These are phyloP conservation scores for Orthosia incerta DNA, from an alignment of 2,888 invertebrate genomes.

Conservation along the genomic window DNA sequence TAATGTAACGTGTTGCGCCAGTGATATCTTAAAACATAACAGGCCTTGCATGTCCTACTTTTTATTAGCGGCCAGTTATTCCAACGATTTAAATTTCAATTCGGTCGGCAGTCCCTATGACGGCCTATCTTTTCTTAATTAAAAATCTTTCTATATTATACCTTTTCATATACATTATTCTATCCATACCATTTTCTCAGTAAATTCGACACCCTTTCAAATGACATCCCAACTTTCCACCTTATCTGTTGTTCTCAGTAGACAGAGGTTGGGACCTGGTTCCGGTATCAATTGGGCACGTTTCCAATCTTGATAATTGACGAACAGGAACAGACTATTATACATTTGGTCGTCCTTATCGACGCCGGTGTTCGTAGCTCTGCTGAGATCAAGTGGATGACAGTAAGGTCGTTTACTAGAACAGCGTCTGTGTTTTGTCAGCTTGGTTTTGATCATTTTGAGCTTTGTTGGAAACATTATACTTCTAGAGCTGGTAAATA, in stretches of 20 bases:
- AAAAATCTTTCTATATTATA: too few relatives aligned
- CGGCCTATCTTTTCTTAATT: too few relatives aligned
- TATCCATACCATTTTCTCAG: too few relatives aligned
- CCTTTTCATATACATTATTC: not conserved
- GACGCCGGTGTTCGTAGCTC: conserved; percentile 1
- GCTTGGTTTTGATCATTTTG: conserved; percentile 3
- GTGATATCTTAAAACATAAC: too few relatives aligned
- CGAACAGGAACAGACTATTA: conserved; percentile 29
- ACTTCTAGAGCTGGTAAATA: not conserved
- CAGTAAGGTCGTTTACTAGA: not conserved
- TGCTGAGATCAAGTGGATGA: not conserved
- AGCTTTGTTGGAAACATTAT: not conserved
- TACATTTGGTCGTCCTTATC: conserved; percentile 20
- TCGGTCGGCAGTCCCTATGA: too few relatives aligned
- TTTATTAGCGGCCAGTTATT: too few relatives aligned
- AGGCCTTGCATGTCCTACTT: too few relatives aligned
- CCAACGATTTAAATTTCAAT: too few relatives aligned
- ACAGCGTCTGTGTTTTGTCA: not conserved
- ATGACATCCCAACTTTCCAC: conserved; percentile 11
- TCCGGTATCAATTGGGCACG: conserved; percentile 45
- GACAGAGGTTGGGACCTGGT: conserved; percentile 12
- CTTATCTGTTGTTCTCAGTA: conserved; percentile 6
- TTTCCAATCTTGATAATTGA: conserved; percentile 53
- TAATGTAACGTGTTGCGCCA: too few relatives aligned
- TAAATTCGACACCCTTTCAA: not conserved